Conservation (phyloP, 2,888 invertebrate genomes). For the Cantharis rufa region DNA sequence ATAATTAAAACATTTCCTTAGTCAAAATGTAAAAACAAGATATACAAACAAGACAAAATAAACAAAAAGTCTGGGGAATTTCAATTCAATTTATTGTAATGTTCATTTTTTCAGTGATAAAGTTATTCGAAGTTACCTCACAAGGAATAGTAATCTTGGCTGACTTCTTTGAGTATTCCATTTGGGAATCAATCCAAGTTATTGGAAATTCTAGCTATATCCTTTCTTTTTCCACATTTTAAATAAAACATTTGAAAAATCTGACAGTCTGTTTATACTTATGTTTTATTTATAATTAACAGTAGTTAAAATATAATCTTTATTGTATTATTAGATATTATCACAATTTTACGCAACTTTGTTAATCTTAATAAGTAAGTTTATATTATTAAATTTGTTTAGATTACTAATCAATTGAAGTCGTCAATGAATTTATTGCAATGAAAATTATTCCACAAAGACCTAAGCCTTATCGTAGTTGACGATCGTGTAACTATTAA, state of each 20-base stretch:
- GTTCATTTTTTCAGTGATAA: conserved; percentile 11
- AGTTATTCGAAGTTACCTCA: conserved; percentile 6
- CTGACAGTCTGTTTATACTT: not conserved
- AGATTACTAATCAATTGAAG: not conserved
- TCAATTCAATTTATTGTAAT: conserved; percentile 13
- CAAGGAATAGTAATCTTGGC: conserved; percentile 13
- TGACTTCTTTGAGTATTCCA: conserved; percentile 11
- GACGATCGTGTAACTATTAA: conserved; percentile 7
- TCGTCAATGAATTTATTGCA: not conserved
- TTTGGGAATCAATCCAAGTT: conserved; percentile 19
- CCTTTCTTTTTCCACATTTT: not conserved
- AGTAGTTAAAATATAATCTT: not conserved
- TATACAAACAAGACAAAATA: not conserved
- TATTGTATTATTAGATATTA: too few relatives aligned
- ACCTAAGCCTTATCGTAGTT: conserved; percentile 3
- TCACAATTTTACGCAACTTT: not conserved
- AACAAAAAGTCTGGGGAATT: conserved; percentile 3
- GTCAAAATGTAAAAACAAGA: not conserved
- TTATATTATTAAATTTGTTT: too few relatives aligned
- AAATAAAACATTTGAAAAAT: not conserved
- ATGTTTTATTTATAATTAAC: not conserved
- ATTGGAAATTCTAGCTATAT: conserved; percentile 13
- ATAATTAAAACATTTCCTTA: not conserved
- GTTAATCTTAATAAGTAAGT: too few relatives aligned
- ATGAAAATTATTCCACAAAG: not conserved